Conservation (phyloP, 2,797 vertebrate species). For the Oreortyx pictus region DNA sequence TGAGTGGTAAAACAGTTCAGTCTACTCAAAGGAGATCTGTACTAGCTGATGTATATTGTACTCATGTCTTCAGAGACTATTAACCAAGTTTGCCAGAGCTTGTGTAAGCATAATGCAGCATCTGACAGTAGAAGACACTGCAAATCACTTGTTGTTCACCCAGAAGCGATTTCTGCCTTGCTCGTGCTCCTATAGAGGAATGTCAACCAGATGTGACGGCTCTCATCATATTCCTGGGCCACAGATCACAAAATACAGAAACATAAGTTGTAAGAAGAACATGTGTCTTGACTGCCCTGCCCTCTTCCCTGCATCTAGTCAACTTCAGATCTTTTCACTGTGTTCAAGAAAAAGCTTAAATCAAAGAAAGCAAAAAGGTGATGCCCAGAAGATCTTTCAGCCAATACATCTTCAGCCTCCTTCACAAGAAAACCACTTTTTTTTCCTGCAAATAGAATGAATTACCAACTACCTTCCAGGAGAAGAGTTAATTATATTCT, state of each 20-base stretch:
- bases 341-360: not conserved
- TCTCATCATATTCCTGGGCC: accelerated
- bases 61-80: not conserved
- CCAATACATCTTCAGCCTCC: not conserved
- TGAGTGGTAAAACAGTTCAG: not conserved
- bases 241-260: not conserved
- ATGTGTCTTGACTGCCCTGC: not conserved
- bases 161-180: conserved; percentile 17
- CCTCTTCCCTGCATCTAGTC: not conserved
- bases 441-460: not conserved
- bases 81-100: not conserved
- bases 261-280: not conserved
- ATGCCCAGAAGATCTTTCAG: not conserved
- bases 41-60: not conserved
- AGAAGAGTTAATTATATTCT: conserved; percentile 18
- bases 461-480: not conserved
- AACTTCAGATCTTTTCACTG: not conserved
- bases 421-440: not conserved
- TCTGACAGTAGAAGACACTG: not conserved
- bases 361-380: not conserved
- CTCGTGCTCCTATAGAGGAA: not conserved
- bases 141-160: not conserved
- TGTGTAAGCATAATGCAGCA: not conserved
- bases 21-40: not conserved
- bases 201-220: not conserved